These are phyloP conservation scores for Caranx ignobilis DNA, from an alignment of 2,113 vertebrate species.

Conservation along the genomic window DNA sequence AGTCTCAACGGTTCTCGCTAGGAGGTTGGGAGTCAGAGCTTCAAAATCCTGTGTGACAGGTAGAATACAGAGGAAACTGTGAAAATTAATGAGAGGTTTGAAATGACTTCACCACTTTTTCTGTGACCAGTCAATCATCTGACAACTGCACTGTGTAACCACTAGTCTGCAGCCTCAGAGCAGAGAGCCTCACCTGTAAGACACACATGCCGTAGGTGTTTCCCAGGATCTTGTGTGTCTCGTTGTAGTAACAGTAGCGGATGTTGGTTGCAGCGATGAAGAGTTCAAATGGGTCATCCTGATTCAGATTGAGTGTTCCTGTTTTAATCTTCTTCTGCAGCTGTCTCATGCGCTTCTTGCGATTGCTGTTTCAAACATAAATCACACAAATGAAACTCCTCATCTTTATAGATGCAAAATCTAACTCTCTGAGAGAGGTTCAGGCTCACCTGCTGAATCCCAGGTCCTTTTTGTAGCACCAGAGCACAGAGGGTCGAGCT, in stretches of 20 bases:
- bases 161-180: neutral
- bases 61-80: neutral
- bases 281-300: slow-evolving; percentile 97
- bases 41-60: slow-evolving; percentile 91
- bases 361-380: slow-evolving; percentile 86
- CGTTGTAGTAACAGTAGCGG: slow-evolving; percentile 98
- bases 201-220: slow-evolving; percentile 98
- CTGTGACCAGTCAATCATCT: neutral
- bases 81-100: too few species aligned
- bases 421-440: neutral
- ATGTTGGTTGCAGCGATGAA: slow-evolving; percentile 97
- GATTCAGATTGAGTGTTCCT: slow-evolving; percentile 91
- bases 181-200: slow-evolving; percentile 86
- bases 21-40: slow-evolving; percentile 94
- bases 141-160: neutral
- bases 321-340: slow-evolving; percentile 97
- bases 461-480: slow-evolving; percentile 98
- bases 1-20: slow-evolving; percentile 95
- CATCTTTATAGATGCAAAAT: neutral
- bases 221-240: slow-evolving; percentile 97
- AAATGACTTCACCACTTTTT: too few species aligned
- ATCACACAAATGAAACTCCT: neutral
- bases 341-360: slow-evolving; percentile 98
- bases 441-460: slow-evolving; percentile 93
- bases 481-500: slow-evolving; percentile 94